Evolutionary conservation across 2,888 invertebrate genomes (phyloP), one percentile per base, ranked within the genome.

Genomic region (Phasia obesa): DNA sequence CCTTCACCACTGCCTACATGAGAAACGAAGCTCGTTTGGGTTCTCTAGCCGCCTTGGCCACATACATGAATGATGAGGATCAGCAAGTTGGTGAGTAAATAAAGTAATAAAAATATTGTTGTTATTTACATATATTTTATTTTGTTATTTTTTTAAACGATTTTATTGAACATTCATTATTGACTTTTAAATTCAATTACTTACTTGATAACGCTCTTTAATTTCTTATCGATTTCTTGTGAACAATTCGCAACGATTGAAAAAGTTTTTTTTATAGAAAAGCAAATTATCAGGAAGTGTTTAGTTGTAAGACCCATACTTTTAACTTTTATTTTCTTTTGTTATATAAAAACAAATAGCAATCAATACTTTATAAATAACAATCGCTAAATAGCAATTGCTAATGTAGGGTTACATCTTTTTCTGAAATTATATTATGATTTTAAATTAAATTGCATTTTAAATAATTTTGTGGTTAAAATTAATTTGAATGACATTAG

Each of bases 31-130:
- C 87, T 7, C 89, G 91, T 51, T 81, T 92, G 79, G 92, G 92
- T 11, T 90, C 91, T 4, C 85, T 92, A 60, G 92, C 92, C 1
- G 91, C 91, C 0, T 86, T 92, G 27, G 89, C 91, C 51, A 91
- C 90, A 17, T 92, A 92, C 57, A 91, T 90, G 87, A 86, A 89
- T 42, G 90, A 89, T 57, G 90, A 90, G 57, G 87, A 87, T 64
- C 89, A 89, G 27, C 90, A 89, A 67, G 91, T 90, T 84, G 90
- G 90, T 90, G 85, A 89, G 88, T 84, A 3, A 5, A 19, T 47
- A 44, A n/a, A 31, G 47, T 47, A 27, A 2, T 19, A 5, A n/a
- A 9, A 27, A 64, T 23, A 6, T 53, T 5, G n/a, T 44, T 57
- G 35, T 55, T 21, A 2, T 17, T 11, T n/a, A 13, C 21, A 2